Percentiles rank a stretch among this genome's conserved stretches.
Evolutionary conservation across 2,888 invertebrate species (phyloP).

Genomic region (Yponomeuta plumbellus): DNA sequence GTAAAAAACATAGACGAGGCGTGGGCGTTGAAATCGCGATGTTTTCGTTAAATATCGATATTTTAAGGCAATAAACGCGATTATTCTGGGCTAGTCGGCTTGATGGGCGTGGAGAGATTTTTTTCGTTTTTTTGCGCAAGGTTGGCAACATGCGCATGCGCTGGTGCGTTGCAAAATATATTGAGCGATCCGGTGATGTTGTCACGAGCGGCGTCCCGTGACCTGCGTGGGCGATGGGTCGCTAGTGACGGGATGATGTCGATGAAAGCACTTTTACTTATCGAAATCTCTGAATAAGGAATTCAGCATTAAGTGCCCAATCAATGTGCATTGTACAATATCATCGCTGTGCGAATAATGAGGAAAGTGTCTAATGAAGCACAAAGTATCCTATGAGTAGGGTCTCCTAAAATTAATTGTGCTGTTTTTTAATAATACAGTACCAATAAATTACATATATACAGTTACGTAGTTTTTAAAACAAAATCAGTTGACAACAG

Average conservation of each 20-base stretch:
- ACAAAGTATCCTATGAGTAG: too few species aligned
- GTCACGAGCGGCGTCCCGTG: conserved; percentile 50
- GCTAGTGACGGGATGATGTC: conserved; percentile 34
- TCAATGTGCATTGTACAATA: not conserved
- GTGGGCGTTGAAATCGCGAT: conserved; percentile 17
- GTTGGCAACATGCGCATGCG: conserved; percentile 47
- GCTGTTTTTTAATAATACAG: too few species aligned
- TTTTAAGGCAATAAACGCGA: conserved; percentile 12
- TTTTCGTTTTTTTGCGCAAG: conserved; percentile 34
- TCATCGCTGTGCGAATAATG: not conserved
- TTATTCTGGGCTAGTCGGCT: conserved; percentile 14
- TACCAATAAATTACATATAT: too few species aligned
- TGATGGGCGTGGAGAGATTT: conserved; percentile 7
- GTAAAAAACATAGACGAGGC: conserved; percentile 5
- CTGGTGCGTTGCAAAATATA: conserved; percentile 56
- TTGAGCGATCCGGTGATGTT: conserved; percentile 66
- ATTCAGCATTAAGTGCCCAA: not conserved
- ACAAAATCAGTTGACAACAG: too few species aligned
- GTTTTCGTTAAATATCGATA: conserved; percentile 6
- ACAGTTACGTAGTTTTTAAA: too few species aligned
- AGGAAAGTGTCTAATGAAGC: too few species aligned
- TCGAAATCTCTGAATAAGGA: not conserved
- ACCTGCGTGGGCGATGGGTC: conserved; percentile 67
- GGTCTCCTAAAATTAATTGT: too few species aligned
- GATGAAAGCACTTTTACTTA: not conserved